Conservation (phyloP, 2,113 vertebrate species). For the Lepisosteus osseus region DNA sequence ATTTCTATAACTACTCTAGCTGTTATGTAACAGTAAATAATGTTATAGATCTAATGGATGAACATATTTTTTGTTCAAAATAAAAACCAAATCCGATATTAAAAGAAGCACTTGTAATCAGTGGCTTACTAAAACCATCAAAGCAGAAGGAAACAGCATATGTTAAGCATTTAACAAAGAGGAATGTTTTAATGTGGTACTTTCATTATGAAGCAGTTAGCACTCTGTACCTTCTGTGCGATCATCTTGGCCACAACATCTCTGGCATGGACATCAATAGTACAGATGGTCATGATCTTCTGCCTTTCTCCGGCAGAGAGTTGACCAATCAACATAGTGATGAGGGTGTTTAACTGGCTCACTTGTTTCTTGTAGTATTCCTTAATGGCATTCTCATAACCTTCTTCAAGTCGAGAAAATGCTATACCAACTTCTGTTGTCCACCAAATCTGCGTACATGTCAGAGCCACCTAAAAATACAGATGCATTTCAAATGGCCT, state of each 20-base stretch:
- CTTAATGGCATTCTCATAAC: slow-evolving; percentile 85
- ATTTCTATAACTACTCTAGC: too few relatives aligned
- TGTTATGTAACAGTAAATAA: too few relatives aligned
- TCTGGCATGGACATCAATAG: slow-evolving; percentile 91
- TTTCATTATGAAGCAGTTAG: too few relatives aligned
- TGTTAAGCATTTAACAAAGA: too few relatives aligned
- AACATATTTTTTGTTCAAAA: too few relatives aligned
- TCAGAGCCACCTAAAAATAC: slow-evolving; percentile 76
- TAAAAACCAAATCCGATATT: too few relatives aligned
- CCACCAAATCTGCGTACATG: slow-evolving; percentile 96
- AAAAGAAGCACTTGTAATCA: too few relatives aligned
- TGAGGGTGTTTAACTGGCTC: slow-evolving; percentile 85
- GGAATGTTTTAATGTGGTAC: too few relatives aligned
- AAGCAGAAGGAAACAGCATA: too few relatives aligned
- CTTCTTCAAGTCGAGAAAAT: slow-evolving; percentile 86
- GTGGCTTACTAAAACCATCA: too few relatives aligned
- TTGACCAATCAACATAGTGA: slow-evolving; percentile 85
- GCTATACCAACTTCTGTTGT: slow-evolving; percentile 84
- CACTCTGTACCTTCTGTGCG: slow-evolving; percentile 77
- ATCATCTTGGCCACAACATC: slow-evolving; percentile 93
- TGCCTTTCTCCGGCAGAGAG: slow-evolving; percentile 85
- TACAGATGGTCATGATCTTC: slow-evolving; percentile 97
- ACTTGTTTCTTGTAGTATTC: slow-evolving; percentile 93
- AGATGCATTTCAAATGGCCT: background rate
- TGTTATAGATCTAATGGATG: too few relatives aligned